phyloP scores from a whole-genome alignment of 2,113 vertebrate genomes.

The Chelonoidis abingdonii region DNA sequence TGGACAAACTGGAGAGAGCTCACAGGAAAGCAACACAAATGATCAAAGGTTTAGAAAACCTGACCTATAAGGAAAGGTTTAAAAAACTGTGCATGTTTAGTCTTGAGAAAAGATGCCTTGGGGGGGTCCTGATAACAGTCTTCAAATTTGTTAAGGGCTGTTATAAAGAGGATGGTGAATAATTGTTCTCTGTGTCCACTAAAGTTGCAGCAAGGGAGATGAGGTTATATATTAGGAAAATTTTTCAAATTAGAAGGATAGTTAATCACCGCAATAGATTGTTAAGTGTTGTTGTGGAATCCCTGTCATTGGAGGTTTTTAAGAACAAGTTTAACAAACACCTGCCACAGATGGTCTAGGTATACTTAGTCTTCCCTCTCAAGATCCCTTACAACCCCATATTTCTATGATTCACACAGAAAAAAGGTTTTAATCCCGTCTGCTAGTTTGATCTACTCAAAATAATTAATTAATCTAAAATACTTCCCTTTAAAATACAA shows the following conservation, averaged over 20 bases:
- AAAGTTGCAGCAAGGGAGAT: neutral
- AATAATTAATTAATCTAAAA: neutral
- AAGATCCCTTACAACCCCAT: neutral
- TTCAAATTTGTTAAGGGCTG: neutral
- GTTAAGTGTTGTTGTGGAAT: neutral
- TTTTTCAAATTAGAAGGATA: neutral
- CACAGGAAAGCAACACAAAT: neutral
- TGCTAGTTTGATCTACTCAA: neutral
- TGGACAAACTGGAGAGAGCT: neutral
- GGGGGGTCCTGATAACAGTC: neutral
- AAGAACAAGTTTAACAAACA: neutral
- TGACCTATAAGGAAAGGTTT: neutral
- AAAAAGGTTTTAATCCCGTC: neutral
- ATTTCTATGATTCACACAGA: neutral
- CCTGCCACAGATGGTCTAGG: neutral
- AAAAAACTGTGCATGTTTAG: neutral
- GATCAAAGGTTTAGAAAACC: neutral
- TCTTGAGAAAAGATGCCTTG: neutral
- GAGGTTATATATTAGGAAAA: neutral
- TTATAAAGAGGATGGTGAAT: neutral
- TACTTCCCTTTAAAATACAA: conserved; percentile 12
- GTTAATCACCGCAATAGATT: neutral
- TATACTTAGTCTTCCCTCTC: neutral
- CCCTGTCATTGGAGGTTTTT: neutral
- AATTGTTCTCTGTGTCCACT: neutral